Conservation (phyloP, 1,140 invertebrate species). For the Pygmarrhopalites habei region DNA sequence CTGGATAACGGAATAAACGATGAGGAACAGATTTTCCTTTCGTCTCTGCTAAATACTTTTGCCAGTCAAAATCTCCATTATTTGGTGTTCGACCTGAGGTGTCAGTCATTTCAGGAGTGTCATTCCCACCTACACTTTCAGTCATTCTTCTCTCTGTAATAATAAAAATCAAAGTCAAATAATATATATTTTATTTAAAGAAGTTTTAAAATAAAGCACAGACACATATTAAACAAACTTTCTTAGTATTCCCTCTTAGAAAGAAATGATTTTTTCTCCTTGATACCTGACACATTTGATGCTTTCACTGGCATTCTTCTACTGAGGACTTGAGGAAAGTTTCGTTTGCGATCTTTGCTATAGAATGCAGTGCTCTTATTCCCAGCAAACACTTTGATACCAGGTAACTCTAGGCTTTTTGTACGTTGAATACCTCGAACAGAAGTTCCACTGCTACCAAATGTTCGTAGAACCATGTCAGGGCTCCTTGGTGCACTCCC, state of each 20-base stretch:
- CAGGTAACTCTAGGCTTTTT: not conserved
- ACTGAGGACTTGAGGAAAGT: constrained; percentile 1
- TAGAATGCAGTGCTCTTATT: not conserved
- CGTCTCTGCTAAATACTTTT: constrained; percentile 60
- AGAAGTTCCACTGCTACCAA: not conserved
- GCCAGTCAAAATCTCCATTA: constrained; percentile 57
- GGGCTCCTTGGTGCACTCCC: too few relatives aligned
- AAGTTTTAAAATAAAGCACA: not conserved
- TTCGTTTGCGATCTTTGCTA: not conserved
- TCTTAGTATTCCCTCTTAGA: not conserved
- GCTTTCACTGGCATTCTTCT: not conserved
- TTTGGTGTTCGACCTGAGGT: not conserved
- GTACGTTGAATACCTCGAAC: not conserved
- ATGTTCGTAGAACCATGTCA: not conserved
- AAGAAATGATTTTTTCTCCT: not conserved
- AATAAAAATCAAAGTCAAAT: not conserved
- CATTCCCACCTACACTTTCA: too few relatives aligned
- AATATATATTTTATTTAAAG: not conserved
- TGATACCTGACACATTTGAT: not conserved
- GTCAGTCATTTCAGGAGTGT: not conserved
- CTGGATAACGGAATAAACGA: constrained; percentile 65
- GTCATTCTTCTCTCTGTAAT: not conserved
- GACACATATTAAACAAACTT: not conserved
- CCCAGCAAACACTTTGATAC: too few relatives aligned
- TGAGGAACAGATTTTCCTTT: constrained; percentile 65